Conservation (phyloP, 2,888 invertebrate species). For the Carpatolechia fugitivella region DNA sequence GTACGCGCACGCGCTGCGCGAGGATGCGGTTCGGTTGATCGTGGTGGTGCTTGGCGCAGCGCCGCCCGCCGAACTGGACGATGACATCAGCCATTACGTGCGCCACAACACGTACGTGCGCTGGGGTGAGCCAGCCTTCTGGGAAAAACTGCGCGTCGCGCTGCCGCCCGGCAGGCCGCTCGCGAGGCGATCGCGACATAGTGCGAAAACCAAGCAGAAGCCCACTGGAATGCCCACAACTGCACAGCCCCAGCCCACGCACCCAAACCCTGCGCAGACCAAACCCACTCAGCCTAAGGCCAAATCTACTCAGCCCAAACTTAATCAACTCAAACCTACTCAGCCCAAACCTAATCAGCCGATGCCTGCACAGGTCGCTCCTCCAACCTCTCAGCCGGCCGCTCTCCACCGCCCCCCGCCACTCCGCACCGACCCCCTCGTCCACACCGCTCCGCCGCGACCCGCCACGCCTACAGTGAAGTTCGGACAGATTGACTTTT, state of each 20-base stretch:
- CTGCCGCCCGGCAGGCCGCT: conserved; percentile 82
- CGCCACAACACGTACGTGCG: conserved; percentile 88
- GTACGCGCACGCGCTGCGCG: conserved; percentile 48
- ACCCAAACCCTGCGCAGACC: conserved; percentile 44
- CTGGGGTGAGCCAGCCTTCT: conserved; percentile 90
- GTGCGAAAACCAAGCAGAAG: too few species aligned
- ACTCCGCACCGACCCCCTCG: conserved; percentile 82
- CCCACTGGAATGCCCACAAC: too few species aligned
- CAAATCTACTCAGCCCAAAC: too few species aligned
- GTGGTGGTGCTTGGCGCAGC: conserved; percentile 83
- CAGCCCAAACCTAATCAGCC: too few species aligned
- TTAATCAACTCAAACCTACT: too few species aligned
- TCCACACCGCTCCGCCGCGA: conserved; percentile 83
- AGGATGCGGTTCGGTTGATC: conserved; percentile 83
- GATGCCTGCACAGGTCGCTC: too few species aligned
- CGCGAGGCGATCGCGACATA: too few species aligned
- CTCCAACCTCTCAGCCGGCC: conserved; percentile 60
- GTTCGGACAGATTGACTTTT: conserved; percentile 82
- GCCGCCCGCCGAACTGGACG: conserved; percentile 56
- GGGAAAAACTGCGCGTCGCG: conserved; percentile 86
- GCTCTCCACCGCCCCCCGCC: conserved; percentile 78
- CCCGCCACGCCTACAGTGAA: conserved; percentile 89
- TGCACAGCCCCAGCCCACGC: conserved; percentile 38
- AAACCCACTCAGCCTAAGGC: too few species aligned
- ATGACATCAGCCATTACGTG: conserved; percentile 81